Conservation (phyloP, 2,888 invertebrate species). For the Peribatodes rhomboidaria region DNA sequence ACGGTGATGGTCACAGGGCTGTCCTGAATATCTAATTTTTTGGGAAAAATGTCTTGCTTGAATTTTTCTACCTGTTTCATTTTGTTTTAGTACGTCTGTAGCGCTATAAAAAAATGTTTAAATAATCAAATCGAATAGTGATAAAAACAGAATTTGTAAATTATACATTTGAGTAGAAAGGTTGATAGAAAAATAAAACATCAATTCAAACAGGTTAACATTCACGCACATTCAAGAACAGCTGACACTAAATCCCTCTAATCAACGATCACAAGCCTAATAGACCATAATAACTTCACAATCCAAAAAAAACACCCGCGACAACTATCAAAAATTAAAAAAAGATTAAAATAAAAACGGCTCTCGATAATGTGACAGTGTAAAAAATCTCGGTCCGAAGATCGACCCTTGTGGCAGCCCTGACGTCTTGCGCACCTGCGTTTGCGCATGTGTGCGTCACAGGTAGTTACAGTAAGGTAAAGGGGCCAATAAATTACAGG, state of each 20-base stretch:
- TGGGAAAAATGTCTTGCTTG: background rate
- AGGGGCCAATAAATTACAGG: constrained; percentile 81
- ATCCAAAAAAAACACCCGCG: constrained; percentile 8
- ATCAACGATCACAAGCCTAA: constrained; percentile 32
- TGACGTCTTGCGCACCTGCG: constrained; percentile 78
- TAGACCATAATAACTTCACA: constrained; percentile 28
- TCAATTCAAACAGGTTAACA: constrained; percentile 13
- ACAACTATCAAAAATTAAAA: constrained; percentile 7
- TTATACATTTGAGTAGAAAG: background rate
- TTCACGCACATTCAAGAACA: constrained; percentile 1
- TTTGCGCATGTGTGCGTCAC: constrained; percentile 59
- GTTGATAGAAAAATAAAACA: background rate
- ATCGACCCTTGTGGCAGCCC: constrained; percentile 62
- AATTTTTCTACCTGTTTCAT: too few relatives aligned
- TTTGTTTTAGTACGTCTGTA: too few relatives aligned
- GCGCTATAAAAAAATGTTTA: too few relatives aligned
- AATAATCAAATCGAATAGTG: too few relatives aligned
- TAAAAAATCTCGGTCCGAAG: constrained; percentile 38
- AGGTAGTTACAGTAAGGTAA: constrained; percentile 75
- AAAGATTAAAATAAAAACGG: constrained; percentile 11
- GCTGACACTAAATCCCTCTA: constrained; percentile 17
- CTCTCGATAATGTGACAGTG: constrained; percentile 16
- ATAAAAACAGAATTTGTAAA: too few relatives aligned
- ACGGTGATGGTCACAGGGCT: constrained; percentile 73
- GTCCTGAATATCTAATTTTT: constrained; percentile 38